phyloP scores from a whole-genome alignment of 2,888 invertebrate genomes.

The Coleophora deauratella region DNA sequence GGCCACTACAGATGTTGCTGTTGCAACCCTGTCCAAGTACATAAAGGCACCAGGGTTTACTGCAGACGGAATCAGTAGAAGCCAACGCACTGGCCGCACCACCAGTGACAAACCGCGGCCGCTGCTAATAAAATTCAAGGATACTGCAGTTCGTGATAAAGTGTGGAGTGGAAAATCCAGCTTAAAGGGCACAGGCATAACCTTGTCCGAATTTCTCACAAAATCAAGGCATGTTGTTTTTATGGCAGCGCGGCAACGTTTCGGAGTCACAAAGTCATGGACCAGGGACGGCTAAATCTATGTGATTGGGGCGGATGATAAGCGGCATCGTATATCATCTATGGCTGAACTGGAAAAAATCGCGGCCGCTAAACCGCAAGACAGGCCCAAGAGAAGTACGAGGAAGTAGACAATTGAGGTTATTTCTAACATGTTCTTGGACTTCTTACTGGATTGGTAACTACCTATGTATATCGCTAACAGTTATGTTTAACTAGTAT shows the following conservation, averaged over 20 bases:
- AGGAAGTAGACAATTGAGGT: too few species aligned
- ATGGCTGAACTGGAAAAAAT: neutral
- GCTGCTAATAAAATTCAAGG: neutral
- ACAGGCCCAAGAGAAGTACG: too few species aligned
- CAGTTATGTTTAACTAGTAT: too few species aligned
- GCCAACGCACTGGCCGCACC: neutral
- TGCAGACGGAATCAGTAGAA: neutral
- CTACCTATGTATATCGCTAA: too few species aligned
- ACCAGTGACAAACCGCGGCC: neutral
- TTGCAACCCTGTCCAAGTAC: too few species aligned
- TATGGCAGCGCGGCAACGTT: conserved; percentile 6
- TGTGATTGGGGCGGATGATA: neutral
- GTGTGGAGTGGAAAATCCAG: conserved; percentile 6
- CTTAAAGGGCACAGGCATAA: conserved; percentile 9
- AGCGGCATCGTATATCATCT: neutral
- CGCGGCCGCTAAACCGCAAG: neutral
- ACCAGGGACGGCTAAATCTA: conserved; percentile 4
- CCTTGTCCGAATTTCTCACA: conserved; percentile 11
- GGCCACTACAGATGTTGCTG: too few species aligned
- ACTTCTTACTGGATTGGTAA: too few species aligned
- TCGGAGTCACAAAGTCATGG: conserved; percentile 10
- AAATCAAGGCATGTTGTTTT: conserved; percentile 7
- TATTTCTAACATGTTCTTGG: too few species aligned
- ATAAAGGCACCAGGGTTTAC: too few species aligned
- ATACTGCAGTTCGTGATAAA: neutral